These are phyloP conservation scores for Pelvicachromis taeniatus DNA, from an alignment of 2,113 vertebrate species.

Conservation along the genomic window DNA sequence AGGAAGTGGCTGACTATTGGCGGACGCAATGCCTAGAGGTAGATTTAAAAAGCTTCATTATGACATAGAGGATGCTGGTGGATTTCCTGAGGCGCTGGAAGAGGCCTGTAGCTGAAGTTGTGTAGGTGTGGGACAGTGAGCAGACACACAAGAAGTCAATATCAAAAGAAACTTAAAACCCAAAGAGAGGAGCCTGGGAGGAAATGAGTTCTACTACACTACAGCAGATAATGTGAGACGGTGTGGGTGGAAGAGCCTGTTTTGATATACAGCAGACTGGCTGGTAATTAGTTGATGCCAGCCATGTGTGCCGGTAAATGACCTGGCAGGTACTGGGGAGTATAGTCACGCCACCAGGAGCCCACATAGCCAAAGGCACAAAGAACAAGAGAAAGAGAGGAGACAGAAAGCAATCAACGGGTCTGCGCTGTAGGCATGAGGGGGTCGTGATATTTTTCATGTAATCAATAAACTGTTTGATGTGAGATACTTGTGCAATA, in stretches of 20 bases:
- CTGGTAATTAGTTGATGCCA: background rate
- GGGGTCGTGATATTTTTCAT: background rate
- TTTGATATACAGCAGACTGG: background rate
- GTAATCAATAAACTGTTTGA: background rate
- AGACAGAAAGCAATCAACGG: background rate
- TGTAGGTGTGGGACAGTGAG: background rate
- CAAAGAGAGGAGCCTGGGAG: background rate
- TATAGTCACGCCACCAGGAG: background rate
- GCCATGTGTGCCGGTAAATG: background rate
- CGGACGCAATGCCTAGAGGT: background rate
- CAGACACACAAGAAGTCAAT: background rate
- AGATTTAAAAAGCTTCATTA: background rate
- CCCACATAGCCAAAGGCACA: background rate
- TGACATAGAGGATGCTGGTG: background rate
- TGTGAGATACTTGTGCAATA: background rate
- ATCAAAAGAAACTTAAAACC: background rate
- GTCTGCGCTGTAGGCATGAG: background rate
- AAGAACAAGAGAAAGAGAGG: background rate
- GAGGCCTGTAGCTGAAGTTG: background rate
- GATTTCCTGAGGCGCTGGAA: background rate
- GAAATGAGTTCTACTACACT: background rate
- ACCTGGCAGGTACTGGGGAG: background rate
- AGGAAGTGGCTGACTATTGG: background rate
- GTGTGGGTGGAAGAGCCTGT: background rate
- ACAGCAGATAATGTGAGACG: background rate